Base-by-base conservation (phyloP, 92 coral and sea anemone genomes). In the Porites lobata region DNA sequence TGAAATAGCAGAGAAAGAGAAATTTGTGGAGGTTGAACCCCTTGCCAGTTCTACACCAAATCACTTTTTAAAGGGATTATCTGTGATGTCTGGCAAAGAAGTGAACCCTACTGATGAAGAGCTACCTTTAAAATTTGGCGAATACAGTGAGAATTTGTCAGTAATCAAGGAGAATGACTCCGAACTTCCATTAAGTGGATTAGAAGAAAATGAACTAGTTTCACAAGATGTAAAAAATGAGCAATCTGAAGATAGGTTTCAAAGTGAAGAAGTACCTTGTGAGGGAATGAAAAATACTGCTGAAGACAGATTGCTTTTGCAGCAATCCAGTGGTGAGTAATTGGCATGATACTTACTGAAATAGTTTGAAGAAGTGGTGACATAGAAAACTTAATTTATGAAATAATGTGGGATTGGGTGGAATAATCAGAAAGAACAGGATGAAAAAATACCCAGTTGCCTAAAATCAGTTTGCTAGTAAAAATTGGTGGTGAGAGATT, bases 1-100 rank as follows among this genome's bases (percentile, higher is more conserved):
- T 13, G 73, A 74, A 32, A 4, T 15, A 22, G 64, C 62, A 14
- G 83, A 66, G 15, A 80, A 73, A 51, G 24, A 65, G 6, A 52
- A 57, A 47, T 19, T 57, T 3, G 24, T 71, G 11, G 54, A 57
- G 69, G 83, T 22, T 73, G 18, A 43, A 17, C 93, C 93, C n/a
- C 62, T 90, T 24, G 90, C 90, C 56, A 70, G 86, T 63, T 85
- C 93, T 77, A 90, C 93, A 10, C 93, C 93, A 74, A 73, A 73
- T 26, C 50, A 11, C 1, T 12, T 4, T 72, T 53, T 15, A 11
- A 61, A 83, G 64, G 79, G 65, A 64, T 20, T 3, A 3, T 38
- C 47, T 38, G 47, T 38, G 47, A 38, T 38, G 73, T 62, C 29
- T 6, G 65, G 20, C 13, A 24, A 50, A 18, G 69, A 21, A 32